A percentile compares a stretch with the other conserved stretches of the same genome.
Conservation (phyloP, 2,113 vertebrate species). For the Capreolus pygargus region DNA sequence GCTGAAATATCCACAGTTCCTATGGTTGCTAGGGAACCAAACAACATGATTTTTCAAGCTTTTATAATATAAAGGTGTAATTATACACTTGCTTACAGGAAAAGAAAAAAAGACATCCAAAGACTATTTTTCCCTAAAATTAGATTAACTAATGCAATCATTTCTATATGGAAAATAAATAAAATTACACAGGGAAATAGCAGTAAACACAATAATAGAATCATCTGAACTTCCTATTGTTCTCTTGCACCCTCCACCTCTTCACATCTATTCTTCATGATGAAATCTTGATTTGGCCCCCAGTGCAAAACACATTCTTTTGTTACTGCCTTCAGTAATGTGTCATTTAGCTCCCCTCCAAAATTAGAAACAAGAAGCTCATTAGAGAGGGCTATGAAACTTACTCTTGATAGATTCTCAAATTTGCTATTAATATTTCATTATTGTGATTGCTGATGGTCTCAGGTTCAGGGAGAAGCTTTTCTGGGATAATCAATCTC, state of each 20-base stretch:
- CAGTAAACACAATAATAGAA: conserved; percentile 29
- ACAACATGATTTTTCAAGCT: conserved; percentile 73
- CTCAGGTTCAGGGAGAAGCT: conserved; percentile 70
- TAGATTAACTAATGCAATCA: conserved; percentile 62
- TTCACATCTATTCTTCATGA: conserved; percentile 19
- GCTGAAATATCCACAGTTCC: conserved; percentile 68
- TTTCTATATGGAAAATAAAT: conserved; percentile 50
- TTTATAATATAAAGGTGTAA: conserved; percentile 74
- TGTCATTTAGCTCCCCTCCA: conserved; percentile 59
- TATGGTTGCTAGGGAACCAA: conserved; percentile 81
- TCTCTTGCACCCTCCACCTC: neutral
- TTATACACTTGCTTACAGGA: conserved; percentile 56
- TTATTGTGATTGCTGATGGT: conserved; percentile 76
- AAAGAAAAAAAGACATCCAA: neutral
- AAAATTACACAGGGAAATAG: conserved; percentile 50
- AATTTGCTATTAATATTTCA: conserved; percentile 80
- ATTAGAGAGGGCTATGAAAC: conserved; percentile 71
- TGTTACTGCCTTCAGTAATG: conserved; percentile 61
- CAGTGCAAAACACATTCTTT: conserved; percentile 43
- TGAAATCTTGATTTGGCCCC: conserved; percentile 26
- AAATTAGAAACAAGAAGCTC: conserved; percentile 71
- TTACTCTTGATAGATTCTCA: conserved; percentile 73
- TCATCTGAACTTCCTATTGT: neutral
- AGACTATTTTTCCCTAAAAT: conserved; percentile 58
- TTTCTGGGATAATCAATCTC: conserved; percentile 75